Evolutionary conservation across 2,888 invertebrate genomes (phyloP).

Genomic region (Drosophila affinis): DNA sequence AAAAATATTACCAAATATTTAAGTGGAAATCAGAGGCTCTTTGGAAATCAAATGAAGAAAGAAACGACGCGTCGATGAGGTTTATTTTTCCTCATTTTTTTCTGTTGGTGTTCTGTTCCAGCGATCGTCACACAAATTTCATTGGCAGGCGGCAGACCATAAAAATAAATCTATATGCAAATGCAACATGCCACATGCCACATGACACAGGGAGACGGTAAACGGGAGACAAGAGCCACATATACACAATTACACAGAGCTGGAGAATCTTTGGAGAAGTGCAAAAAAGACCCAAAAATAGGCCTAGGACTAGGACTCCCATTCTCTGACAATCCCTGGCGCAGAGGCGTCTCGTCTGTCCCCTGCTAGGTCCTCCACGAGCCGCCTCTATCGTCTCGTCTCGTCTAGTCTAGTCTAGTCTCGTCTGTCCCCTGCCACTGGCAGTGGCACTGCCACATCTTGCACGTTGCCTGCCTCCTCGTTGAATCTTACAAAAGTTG

Average conservation of each 20-base stretch:
- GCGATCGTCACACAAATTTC: conserved; percentile 54
- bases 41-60: conserved; percentile 8
- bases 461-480: conserved; percentile 4
- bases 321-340: conserved; percentile 49
- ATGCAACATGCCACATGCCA: conserved; percentile 58
- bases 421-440: too few relatives aligned
- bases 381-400: too few relatives aligned
- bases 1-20: conserved; percentile 55
- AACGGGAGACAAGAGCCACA: background rate
- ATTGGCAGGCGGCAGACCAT: conserved; percentile 52
- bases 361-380: background rate
- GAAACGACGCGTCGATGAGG: background rate
- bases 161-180: conserved; percentile 79
- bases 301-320: conserved; percentile 61
- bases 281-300: conserved; percentile 38
- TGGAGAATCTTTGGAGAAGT: background rate
- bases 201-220: conserved; percentile 33
- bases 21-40: conserved; percentile 8
- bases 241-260: background rate
- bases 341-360: conserved; percentile 67
- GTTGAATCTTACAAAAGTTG: conserved; percentile 67
- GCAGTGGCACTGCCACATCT: too few relatives aligned
- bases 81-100: background rate
- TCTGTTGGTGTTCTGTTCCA: background rate
- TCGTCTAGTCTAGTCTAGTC: too few relatives aligned